A percentile compares a stretch with the other conserved stretches of the same genome.
These are phyloP conservation scores for Ellobium chinense DNA, from an alignment of 2,888 invertebrate species.

Conservation along the genomic window DNA sequence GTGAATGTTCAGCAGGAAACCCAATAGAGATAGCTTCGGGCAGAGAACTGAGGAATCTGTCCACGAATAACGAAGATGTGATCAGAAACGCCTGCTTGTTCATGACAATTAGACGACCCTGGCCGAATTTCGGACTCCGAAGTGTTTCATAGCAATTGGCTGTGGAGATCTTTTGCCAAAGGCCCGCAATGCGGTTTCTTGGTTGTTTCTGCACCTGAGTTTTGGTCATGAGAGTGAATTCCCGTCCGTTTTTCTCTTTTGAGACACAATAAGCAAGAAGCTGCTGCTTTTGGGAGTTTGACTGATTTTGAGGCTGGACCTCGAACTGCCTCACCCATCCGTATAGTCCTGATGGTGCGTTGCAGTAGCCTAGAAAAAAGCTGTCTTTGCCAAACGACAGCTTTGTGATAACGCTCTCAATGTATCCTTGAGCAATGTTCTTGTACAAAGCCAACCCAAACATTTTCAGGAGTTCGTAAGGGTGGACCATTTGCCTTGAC, in stretches of 20 bases:
- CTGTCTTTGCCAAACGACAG: slow-evolving; percentile 10
- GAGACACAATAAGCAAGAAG: background rate
- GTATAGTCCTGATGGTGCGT: slow-evolving; percentile 37
- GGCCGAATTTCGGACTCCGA: background rate
- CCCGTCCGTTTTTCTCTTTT: background rate
- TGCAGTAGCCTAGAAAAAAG: slow-evolving; percentile 16
- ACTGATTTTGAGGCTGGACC: background rate
- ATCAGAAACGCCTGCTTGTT: slow-evolving; percentile 12
- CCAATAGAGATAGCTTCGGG: slow-evolving; percentile 17
- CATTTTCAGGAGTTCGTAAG: slow-evolving; percentile 35
- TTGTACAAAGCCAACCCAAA: slow-evolving; percentile 23
- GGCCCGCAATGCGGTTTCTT: background rate
- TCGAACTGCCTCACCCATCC: slow-evolving; percentile 33
- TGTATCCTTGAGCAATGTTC: slow-evolving; percentile 32
- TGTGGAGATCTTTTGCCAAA: slow-evolving; percentile 27
- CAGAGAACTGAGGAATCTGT: background rate
- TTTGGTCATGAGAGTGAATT: slow-evolving; percentile 13
- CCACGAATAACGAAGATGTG: background rate
- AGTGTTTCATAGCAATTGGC: slow-evolving; percentile 10
- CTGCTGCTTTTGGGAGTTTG: background rate
- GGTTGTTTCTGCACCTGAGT: slow-evolving; percentile 1
- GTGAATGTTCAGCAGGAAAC: background rate
- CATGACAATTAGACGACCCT: slow-evolving; percentile 17
- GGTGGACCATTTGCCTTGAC: slow-evolving; percentile 39
- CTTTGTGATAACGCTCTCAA: slow-evolving; percentile 18